Evolutionary conservation across 2,113 vertebrate species (phyloP), one percentile per base, ranked within the genome.

Genomic region (Ceuthmochares aereus): DNA sequence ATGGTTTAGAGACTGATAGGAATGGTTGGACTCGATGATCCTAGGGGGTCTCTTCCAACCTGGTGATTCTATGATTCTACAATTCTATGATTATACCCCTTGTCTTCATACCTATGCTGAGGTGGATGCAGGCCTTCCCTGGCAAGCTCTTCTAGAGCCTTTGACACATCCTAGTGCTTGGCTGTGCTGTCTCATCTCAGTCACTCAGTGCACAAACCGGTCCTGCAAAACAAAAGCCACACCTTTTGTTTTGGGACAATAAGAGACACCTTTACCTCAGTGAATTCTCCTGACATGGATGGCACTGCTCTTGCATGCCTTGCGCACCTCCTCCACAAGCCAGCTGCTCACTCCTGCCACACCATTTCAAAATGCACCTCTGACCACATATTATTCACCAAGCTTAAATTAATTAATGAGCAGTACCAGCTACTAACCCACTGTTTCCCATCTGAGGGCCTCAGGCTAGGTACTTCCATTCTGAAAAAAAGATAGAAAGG

Each of bases 241-340:
- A 26, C 9, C 37, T 91, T 27, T n/a, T n/a, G n/a, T n/a, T n/a
- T n/a, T n/a, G n/a, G n/a, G 62, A 8, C 0, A 40, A 40, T 40
- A 40, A 40, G 40, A 40, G 40, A 40, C 0, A 0, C 3, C 20
- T 74, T 66, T 2, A 0, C 25, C 17, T 19, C 4, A 8, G 45
- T 9, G 26, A 29, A 5, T 13, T 42, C 36, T 36, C 23, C 2
- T 81, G 26, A 4, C 6, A 2, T 0, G 7, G 32, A 17, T 0
- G 0, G 5, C 5, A 3, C 6, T 14, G 25, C 36, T 67, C 17
- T 59, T 40, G 8, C 11, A 14, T 32, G 1, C 26, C 14, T 12
- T 7, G 0, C 0, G 0, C 1, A 5, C 7, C 25, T 89, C 12
- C 37, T 60, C 49, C 2, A 0, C 16, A 5, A 84, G 26, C 6